phyloP scores from a whole-genome alignment of 2,113 vertebrate species.

The Pseudorectes ferrugineus region DNA sequence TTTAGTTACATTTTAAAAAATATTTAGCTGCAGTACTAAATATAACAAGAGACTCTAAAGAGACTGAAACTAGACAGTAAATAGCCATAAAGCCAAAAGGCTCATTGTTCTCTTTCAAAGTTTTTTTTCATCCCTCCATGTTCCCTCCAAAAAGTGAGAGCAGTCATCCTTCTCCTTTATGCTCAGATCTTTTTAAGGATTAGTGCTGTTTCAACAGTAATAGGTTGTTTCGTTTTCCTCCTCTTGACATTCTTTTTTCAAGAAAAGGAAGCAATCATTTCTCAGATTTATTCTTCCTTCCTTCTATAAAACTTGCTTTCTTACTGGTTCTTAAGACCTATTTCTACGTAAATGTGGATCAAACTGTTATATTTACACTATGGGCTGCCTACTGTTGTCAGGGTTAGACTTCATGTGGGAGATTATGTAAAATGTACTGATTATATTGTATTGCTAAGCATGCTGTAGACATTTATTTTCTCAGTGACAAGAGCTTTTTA shows the following conservation, averaged over 20 bases:
- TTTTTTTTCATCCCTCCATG: background rate
- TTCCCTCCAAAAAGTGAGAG: background rate
- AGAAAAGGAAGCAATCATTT: background rate
- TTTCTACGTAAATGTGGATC: background rate
- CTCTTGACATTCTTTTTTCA: background rate
- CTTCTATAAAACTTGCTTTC: background rate
- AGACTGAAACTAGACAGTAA: background rate
- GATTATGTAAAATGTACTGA: background rate
- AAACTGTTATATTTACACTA: background rate
- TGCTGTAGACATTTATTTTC: background rate
- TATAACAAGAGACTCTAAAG: background rate
- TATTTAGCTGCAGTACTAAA: background rate
- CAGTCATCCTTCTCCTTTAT: background rate
- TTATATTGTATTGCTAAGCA: background rate
- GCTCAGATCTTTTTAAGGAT: background rate
- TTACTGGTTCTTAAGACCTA: background rate
- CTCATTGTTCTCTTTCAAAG: background rate
- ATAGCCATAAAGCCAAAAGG: background rate
- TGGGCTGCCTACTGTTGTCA: background rate
- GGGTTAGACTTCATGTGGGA: background rate
- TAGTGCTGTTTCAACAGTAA: background rate
- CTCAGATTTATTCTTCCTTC: background rate
- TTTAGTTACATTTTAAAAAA: background rate
- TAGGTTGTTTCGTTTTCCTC: background rate
- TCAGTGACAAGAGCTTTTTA: background rate